phyloP scores from a whole-genome alignment of 2,888 invertebrate species.

The Metalampra italica region DNA sequence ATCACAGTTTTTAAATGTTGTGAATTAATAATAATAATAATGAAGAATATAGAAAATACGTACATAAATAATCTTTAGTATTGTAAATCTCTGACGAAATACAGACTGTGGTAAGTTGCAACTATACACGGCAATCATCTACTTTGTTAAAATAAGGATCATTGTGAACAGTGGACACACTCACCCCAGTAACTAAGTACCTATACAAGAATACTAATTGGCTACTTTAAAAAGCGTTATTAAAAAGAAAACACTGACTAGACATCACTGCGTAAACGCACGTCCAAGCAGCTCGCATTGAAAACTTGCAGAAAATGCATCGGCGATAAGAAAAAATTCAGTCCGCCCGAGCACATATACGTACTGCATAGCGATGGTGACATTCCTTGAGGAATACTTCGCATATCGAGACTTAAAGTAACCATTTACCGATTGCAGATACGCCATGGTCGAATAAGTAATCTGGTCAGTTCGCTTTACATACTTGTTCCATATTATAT shows the following conservation, averaged over 20 bases:
- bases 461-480: constrained; percentile 71
- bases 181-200: constrained; percentile 12
- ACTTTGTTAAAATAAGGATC: no score
- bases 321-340: constrained; percentile 76
- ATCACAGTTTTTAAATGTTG: no score
- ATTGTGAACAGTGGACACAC: no score
- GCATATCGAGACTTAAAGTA: constrained; percentile 74
- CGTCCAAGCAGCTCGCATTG: constrained; percentile 55
- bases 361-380: constrained; percentile 69
- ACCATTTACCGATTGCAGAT: constrained; percentile 78
- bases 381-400: constrained; percentile 71
- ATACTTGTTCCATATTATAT: background rate
- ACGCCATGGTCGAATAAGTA: constrained; percentile 72
- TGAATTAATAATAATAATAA: no score
- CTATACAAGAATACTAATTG: no score
- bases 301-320: constrained; percentile 76
- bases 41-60: no score
- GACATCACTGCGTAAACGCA: constrained; percentile 1
- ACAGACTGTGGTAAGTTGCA: no score
- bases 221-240: no score
- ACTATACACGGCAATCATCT: no score
- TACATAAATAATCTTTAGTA: no score
- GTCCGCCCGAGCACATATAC: constrained; percentile 68
- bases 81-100: no score
- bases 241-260: background rate